Base-by-base conservation (phyloP, 2,797 vertebrate species). In the Mycteria americana region DNA sequence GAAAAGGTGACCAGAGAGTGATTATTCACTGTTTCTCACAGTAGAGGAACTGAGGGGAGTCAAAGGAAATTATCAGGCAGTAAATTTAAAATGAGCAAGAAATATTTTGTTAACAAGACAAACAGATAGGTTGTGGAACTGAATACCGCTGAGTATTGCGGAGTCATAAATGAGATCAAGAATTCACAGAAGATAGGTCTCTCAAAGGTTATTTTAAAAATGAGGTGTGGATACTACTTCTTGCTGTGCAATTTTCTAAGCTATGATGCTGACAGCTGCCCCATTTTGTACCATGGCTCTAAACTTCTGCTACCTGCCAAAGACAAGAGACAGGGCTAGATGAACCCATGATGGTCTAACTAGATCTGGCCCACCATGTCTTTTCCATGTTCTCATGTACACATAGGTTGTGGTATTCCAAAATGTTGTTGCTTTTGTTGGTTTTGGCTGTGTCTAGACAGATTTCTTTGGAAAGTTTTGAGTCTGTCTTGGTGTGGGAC, bases 21-120 rank as follows among this genome's bases (percentile, higher is more conserved):
- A 68, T 92, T 88, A 68, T 77, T 95, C 50, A 70, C 35, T 46
- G 16, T 64, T 93, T 72, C 28, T 69, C 39, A 62, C 12, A 48
- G 56, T 10, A 53, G 10, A 59, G 14, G 8, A 59, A 18, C 33
- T n/a, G 24, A 54, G 19, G 5, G 12, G 30, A 54, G 24, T 46
- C 30, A 62, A 84, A 94, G 19, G 46, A 92, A 88, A 83, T 70
- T 48, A 74, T 31, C 43, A 81, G 43, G 18, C 35, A 90, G 35
- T 35, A 74, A 62, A 93, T 88, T 73, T 73, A 53, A 87, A 74
- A 75, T 57, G 18, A 73, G 19, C 27, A 76, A 59, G 21, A 87
- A 85, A 9, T 51, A 45, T 11, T 88, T 74, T 56, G 18, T 59
- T 89, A 68, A 56, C 35, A 7, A 51, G 60, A 69, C 45, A 89